A percentile compares a stretch with the other conserved stretches of the same genome.
Evolutionary conservation across 2,113 vertebrate genomes (phyloP).

Genomic region (Petrocephalus microphthalmus): DNA sequence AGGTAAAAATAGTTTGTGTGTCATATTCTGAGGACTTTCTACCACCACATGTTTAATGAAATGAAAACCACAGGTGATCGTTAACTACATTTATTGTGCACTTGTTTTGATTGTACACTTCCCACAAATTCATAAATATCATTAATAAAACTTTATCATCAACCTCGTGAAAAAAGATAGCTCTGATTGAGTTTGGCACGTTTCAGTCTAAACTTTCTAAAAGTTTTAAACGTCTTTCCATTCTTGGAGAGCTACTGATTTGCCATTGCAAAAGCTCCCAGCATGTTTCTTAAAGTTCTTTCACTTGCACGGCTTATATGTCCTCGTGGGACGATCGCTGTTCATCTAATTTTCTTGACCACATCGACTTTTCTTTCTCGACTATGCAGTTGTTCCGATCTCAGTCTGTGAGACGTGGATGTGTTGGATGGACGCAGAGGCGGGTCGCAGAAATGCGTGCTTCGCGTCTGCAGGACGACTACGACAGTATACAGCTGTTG

Average conservation of each 20-base stretch:
- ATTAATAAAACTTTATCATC: not conserved
- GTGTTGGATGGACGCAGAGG: not conserved
- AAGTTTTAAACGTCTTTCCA: not conserved
- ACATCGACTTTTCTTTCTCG: not conserved
- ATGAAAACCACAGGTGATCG: not conserved
- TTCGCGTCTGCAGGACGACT: constrained; percentile 7
- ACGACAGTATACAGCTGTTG: constrained; percentile 55
- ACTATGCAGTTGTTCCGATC: not conserved
- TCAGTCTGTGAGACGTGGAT: not conserved
- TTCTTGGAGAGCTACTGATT: not conserved
- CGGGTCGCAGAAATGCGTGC: not conserved
- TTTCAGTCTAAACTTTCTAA: not conserved
- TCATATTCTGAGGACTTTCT: too few species aligned
- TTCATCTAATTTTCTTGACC: not conserved
- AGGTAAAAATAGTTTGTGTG: not conserved
- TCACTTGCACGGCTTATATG: not conserved
- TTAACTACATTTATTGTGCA: not conserved
- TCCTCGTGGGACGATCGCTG: not conserved
- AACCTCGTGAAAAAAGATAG: not conserved
- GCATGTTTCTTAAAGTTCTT: not conserved
- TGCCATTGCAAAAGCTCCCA: not conserved
- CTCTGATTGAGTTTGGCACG: not conserved
- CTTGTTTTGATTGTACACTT: not conserved
- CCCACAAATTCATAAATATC: not conserved
- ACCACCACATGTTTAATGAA: not conserved